A percentile compares a stretch with the other conserved stretches of the same genome.
Conservation (phyloP, 2,888 invertebrate genomes). For the Aradus depressus region DNA sequence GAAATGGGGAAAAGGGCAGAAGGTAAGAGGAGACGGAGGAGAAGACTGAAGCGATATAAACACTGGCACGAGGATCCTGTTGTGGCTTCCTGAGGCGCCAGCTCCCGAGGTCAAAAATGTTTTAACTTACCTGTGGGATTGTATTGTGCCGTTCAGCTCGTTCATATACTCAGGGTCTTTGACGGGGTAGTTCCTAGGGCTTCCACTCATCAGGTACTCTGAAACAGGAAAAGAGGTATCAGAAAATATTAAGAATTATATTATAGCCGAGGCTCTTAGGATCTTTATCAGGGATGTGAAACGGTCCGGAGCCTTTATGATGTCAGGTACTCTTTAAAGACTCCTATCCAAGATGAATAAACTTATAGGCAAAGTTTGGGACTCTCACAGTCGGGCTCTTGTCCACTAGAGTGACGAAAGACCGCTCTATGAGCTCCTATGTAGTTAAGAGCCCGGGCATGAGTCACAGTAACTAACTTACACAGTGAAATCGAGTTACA, state of each 20-base stretch:
- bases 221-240: conserved; percentile 16
- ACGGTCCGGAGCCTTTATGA: too few relatives aligned
- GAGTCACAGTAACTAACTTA: too few relatives aligned
- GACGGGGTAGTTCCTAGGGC: conserved; percentile 42
- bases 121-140: conserved; percentile 37
- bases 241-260: neutral
- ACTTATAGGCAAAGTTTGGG: too few relatives aligned
- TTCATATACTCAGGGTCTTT: conserved; percentile 42
- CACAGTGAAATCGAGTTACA: too few relatives aligned
- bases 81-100: neutral
- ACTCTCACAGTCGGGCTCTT: too few relatives aligned
- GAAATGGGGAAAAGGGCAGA: conserved; percentile 10
- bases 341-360: too few relatives aligned
- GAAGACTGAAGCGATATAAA: conserved; percentile 11
- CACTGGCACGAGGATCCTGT: conserved; percentile 1
- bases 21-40: conserved; percentile 3
- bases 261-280: too few relatives aligned
- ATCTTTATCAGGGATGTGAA: too few relatives aligned
- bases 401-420: too few relatives aligned
- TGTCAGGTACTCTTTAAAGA: too few relatives aligned
- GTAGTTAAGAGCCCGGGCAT: too few relatives aligned
- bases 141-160: conserved; percentile 59
- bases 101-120: neutral
- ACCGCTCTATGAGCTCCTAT: too few relatives aligned
- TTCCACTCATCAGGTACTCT: conserved; percentile 30